phyloP scores from a whole-genome alignment of 2,113 vertebrate species.

The Poeciliopsis turrubarensis region DNA sequence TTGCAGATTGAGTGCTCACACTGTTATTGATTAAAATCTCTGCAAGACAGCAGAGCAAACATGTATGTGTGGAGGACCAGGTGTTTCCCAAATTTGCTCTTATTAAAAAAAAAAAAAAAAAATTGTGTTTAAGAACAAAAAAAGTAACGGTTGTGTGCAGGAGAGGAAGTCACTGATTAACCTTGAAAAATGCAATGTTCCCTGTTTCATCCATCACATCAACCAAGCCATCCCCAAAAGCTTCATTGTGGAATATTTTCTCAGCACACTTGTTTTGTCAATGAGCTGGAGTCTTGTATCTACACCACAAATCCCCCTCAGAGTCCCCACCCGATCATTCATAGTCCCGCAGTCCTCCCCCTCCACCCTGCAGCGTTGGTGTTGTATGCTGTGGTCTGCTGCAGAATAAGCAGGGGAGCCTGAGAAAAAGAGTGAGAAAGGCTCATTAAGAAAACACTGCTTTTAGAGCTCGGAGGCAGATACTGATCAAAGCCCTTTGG shows the following conservation, averaged over 20 bases:
- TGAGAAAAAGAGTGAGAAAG: conserved; percentile 48
- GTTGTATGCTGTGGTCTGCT: conserved; percentile 43
- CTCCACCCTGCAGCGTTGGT: conserved; percentile 20
- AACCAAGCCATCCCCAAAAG: background rate
- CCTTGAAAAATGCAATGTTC: background rate
- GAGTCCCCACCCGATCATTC: conserved; percentile 15
- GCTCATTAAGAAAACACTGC: conserved; percentile 54
- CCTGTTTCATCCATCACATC: background rate
- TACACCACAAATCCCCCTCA: background rate
- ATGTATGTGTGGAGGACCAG: background rate
- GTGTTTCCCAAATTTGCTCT: background rate
- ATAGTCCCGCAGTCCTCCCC: conserved; percentile 43
- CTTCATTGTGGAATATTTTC: background rate
- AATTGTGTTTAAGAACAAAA: no score
- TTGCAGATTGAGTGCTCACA: background rate
- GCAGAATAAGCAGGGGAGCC: conserved; percentile 53
- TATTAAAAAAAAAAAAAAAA: background rate
- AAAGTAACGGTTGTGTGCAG: no score
- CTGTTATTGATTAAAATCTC: background rate
- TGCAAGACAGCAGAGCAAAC: background rate
- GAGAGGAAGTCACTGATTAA: background rate
- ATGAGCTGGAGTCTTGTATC: background rate
- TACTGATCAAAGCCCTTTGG: conserved; percentile 44
- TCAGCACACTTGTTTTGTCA: background rate
- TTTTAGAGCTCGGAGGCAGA: conserved; percentile 27